Evolutionary conservation across 2,113 vertebrate genomes (phyloP), one percentile per base, ranked within the genome.

Genomic region (Lepidiolamprologus cunningtoni): DNA sequence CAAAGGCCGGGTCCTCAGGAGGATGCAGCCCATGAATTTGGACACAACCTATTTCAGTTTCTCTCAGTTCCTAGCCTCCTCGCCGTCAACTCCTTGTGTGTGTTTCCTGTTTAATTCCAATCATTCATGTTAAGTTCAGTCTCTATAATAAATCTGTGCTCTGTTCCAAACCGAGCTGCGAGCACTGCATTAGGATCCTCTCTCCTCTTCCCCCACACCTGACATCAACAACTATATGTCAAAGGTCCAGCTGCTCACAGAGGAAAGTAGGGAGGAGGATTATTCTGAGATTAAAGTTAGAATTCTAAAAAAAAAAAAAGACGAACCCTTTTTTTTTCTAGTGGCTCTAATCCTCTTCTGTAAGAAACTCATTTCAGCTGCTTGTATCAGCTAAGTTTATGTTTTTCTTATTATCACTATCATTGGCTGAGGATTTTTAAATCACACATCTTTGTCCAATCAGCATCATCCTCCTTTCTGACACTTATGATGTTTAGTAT

Each of bases 311-410:
- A 9, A 57, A 57, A 13, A 61, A 63, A 35, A 11, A 33, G 28
- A 19, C 4, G 0, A 35, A 7, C 16, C 58, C 9, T 35, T 4
- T 11, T 33, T 55, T 33, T 19, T 1, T 0, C 31, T 33, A 63
- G 17, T 19, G 17, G 3, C 58, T 63, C 17, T 35, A 7, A 63
- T 63, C 17, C 31, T 63, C 31, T 35, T 63, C 31, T 63, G 0
- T 35, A 35, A 33, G 17, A 40, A 68, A 68, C 35, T 21, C 3
- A 68, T 40, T 68, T 68, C 7, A 68, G 35, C 63, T 37, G 33
- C 63, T 68, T 68, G 19, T 37, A 40, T 68, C 19, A 37, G 7
- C 63, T 40, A 21, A n/a, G 1, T 68, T 14, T n/a, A 8, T 40
- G 63, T 40, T 68, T 68, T 68, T 37, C 10, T 68, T 21, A 1